Evolutionary conservation across 2,797 vertebrate genomes (phyloP), one percentile per base, ranked within the genome.

Genomic region (Falco concolor): DNA sequence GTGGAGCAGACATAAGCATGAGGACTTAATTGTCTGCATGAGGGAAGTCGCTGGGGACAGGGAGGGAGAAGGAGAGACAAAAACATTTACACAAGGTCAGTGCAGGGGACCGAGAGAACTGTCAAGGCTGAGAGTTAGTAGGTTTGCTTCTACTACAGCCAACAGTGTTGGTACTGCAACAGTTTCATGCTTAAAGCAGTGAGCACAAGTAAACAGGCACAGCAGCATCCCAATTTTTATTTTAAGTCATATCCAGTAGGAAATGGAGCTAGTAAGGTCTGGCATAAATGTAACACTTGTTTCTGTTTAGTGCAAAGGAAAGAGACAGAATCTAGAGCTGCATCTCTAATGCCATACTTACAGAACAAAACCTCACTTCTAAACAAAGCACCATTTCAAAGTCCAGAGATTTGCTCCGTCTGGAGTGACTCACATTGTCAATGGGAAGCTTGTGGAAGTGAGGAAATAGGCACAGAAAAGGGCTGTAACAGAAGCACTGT

Each of bases 101-200:
- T 38, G 82, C 94, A 95, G 91, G 97, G 97, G 94, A 95, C 19
- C 30, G 59, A 97, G 82, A 87, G 81, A 97, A 95, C 93, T 97
- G 96, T 96, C 96, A 96, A 59, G 79, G 24, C 57, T 91, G 79
- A 65, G 96, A 94, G 76, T 72, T 27, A 53, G 79, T 93, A 52
- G 34, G 63, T 64, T 95, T 96, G 67, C 93, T 97, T 96, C 91
- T 84, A 80, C 87, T 73, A 76, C 61, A 75, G 87, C 89, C 90
- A 96, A 90, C 67, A 86, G 44, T 52, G 63, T 87, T 93, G 93
- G 92, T 92, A 92, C 88, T 76, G 56, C 82, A 96, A 97, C 61
- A 84, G 67, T 42, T 94, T 94, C 34, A 73, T 86, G 50, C 89
- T 96, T 95, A 95, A 95, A 97, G 95, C 74, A 95, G 90, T 57